Percentiles rank a stretch among this genome's conserved stretches.
Evolutionary conservation across 2,113 vertebrate genomes (phyloP).

Genomic region (Leptobrachium leishanense): DNA sequence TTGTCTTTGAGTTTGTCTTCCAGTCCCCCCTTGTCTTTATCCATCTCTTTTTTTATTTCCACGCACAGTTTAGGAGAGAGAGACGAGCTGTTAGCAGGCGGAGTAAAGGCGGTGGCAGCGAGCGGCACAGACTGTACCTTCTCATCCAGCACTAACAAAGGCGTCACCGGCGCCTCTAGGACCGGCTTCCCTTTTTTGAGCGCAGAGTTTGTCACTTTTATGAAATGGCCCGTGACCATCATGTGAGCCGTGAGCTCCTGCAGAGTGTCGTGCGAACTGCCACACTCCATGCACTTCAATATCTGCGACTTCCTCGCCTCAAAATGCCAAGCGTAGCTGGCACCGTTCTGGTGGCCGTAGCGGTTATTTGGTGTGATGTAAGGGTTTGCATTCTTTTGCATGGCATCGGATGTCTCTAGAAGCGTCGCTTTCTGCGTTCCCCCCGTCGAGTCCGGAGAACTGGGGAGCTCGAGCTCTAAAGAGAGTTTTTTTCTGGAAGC

Average conservation of each 20-base stretch:
- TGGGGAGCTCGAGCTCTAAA: conserved; percentile 88
- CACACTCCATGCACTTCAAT: conserved; percentile 98
- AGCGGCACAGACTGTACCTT: conserved; percentile 95
- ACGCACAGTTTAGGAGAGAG: conserved; percentile 81
- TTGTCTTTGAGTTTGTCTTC: conserved; percentile 85
- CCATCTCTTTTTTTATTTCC: conserved; percentile 91
- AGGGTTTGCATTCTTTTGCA: conserved; percentile 88
- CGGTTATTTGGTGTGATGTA: conserved; percentile 97
- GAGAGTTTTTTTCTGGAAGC: conserved; percentile 87
- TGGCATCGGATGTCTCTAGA: conserved; percentile 75
- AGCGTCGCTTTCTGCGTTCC: conserved; percentile 83
- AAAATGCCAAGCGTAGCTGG: conserved; percentile 98
- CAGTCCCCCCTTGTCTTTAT: conserved; percentile 79
- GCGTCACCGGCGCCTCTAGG: conserved; percentile 77
- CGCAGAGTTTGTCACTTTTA: conserved; percentile 97
- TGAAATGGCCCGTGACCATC: conserved; percentile 99
- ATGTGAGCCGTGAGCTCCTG: conserved; percentile 97
- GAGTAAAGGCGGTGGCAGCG: conserved; percentile 91
- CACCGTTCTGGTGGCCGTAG: conserved; percentile 96
- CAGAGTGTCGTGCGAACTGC: conserved; percentile 93
- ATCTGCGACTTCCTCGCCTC: conserved; percentile 97
- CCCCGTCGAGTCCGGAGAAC: conserved; percentile 92
- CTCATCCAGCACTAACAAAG: conserved; percentile 77
- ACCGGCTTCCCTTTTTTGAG: conserved; percentile 97
- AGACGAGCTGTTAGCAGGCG: conserved; percentile 82